These are phyloP conservation scores for Cantharis rustica DNA, from an alignment of 2,888 invertebrate genomes.

Conservation along the genomic window DNA sequence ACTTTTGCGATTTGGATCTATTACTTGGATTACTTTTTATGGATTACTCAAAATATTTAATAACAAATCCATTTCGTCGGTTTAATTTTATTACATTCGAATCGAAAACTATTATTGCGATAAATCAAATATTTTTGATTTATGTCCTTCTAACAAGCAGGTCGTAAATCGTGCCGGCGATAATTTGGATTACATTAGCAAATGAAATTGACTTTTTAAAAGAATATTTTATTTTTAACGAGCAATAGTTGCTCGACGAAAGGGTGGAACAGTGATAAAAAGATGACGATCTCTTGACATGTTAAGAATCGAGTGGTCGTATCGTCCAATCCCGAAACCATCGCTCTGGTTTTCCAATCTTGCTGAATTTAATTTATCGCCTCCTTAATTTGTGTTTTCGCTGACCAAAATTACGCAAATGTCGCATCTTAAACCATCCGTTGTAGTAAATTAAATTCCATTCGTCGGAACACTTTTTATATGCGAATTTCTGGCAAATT, in stretches of 20 bases:
- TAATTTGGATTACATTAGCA: background rate
- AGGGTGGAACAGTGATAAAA: background rate
- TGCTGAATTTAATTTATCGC: background rate
- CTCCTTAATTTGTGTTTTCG: background rate
- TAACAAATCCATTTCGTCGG: background rate
- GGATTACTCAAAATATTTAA: background rate
- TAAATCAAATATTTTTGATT: background rate
- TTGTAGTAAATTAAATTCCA: background rate
- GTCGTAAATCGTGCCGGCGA: background rate
- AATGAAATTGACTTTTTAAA: background rate
- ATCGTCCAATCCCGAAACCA: background rate
- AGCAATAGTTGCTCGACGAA: background rate
- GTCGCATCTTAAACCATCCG: background rate
- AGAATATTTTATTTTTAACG: background rate
- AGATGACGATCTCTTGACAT: background rate
- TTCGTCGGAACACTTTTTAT: background rate
- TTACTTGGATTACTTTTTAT: background rate
- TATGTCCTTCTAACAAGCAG: background rate
- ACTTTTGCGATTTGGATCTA: slow-evolving; percentile 21
- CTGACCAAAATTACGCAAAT: background rate
- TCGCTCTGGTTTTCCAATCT: background rate
- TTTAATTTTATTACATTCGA: background rate
- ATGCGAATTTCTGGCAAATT: background rate
- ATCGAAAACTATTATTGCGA: background rate
- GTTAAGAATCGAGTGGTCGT: background rate